phyloP scores from a whole-genome alignment of 2,888 invertebrate species.

The Lordiphosa fenestrarum region DNA sequence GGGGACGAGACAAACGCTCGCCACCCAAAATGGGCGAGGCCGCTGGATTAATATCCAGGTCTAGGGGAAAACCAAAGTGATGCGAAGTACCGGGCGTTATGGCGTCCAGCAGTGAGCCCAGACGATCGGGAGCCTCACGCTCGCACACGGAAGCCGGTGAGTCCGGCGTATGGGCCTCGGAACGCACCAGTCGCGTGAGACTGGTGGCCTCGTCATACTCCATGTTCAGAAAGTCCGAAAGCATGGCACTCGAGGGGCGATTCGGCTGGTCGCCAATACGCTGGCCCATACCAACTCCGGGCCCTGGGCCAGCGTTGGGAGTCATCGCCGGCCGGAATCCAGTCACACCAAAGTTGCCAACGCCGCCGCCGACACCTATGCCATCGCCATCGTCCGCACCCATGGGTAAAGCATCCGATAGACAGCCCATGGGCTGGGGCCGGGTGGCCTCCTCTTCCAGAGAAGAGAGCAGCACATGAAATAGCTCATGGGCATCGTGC shows the following conservation, averaged over 20 bases:
- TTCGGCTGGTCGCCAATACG: conserved; percentile 67
- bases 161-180: conserved; percentile 80
- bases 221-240: conserved; percentile 79
- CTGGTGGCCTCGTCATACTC: conserved; percentile 80
- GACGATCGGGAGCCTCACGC: conserved; percentile 60
- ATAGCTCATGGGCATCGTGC: conserved; percentile 96
- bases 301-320: background rate
- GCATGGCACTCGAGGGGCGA: conserved; percentile 82
- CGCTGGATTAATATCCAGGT: conserved; percentile 51
- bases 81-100: conserved; percentile 41
- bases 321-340: background rate
- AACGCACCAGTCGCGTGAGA: conserved; percentile 78
- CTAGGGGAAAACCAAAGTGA: conserved; percentile 44
- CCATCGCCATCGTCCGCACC: conserved; percentile 12
- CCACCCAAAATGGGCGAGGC: conserved; percentile 62
- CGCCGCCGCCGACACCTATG: conserved; percentile 15
- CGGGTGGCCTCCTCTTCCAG: conserved; percentile 89
- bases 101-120: conserved; percentile 49
- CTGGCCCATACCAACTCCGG: conserved; percentile 22
- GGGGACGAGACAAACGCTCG: conserved; percentile 74
- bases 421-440: conserved; percentile 83
- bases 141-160: conserved; percentile 80
- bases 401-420: conserved; percentile 86
- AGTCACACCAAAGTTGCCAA: background rate
- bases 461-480: conserved; percentile 93